Conservation (phyloP, 2,797 vertebrate genomes). For the Ctenopoma kingsleyae region DNA sequence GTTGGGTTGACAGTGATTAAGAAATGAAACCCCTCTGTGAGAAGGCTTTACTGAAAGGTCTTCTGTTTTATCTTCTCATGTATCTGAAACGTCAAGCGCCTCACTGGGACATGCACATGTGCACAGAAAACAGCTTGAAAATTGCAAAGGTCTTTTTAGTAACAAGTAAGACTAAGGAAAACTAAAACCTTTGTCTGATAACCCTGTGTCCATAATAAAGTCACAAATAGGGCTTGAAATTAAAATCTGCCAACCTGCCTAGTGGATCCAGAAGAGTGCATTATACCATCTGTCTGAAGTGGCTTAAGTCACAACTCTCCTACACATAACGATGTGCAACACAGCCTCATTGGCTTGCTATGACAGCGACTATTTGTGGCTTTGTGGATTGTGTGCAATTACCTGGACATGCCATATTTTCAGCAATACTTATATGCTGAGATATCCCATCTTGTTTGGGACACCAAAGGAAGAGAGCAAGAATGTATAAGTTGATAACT, state of each 20-base stretch:
- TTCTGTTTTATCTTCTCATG: conserved; percentile 22
- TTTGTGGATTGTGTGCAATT: too few relatives aligned
- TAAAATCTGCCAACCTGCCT: conserved; percentile 18
- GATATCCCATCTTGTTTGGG: too few relatives aligned
- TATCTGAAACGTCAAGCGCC: conserved; percentile 10
- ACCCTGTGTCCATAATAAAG: conserved; percentile 1
- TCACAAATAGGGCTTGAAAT: conserved; percentile 13
- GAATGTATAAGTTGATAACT: too few relatives aligned
- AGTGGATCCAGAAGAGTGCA: conserved; percentile 11
- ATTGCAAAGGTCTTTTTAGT: not conserved
- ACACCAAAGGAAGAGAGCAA: too few relatives aligned
- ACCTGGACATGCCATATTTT: too few relatives aligned
- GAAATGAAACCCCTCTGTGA: conserved; percentile 17
- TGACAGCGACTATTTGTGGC: too few relatives aligned
- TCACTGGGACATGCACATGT: conserved; percentile 8
- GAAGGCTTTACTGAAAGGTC: conserved; percentile 41
- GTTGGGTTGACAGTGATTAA: conserved; percentile 29
- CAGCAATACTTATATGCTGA: too few relatives aligned
- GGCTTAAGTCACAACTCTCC: too few relatives aligned
- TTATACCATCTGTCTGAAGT: not conserved
- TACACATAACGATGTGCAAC: too few relatives aligned
- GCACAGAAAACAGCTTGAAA: conserved; percentile 9
- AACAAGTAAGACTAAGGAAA: conserved; percentile 3
- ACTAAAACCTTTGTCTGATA: not conserved
- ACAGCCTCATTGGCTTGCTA: too few relatives aligned